Evolutionary conservation across 2,797 vertebrate species (phyloP).

Genomic region (Rhinella marina): DNA sequence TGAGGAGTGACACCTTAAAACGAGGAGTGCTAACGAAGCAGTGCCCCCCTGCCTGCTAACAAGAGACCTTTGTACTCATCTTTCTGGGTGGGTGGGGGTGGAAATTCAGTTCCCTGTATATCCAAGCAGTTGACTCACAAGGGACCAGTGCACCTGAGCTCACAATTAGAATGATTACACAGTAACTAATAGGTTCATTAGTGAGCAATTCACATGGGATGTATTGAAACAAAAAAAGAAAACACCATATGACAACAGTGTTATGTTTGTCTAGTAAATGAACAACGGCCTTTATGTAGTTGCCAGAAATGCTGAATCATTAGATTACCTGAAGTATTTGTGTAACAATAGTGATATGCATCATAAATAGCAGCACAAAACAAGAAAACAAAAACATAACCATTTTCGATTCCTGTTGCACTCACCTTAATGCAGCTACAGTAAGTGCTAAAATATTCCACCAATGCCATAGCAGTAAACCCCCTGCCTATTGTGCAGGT

Average conservation of each 20-base stretch:
- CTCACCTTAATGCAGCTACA: too few species aligned
- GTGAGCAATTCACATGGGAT: constrained; percentile 24
- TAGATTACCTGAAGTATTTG: not conserved
- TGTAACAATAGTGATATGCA: constrained; percentile 11
- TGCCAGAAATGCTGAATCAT: not conserved
- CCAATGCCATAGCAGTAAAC: too few species aligned
- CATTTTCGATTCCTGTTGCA: too few species aligned
- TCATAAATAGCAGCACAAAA: not conserved
- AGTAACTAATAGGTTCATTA: constrained; percentile 47
- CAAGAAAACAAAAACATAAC: too few species aligned
- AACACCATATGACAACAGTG: constrained; percentile 30
- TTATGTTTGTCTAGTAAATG: constrained; percentile 25
- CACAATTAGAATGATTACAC: constrained; percentile 50
- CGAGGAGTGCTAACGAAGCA: constrained; percentile 58
- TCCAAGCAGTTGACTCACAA: constrained; percentile 29
- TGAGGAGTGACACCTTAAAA: constrained; percentile 49
- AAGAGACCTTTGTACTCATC: constrained; percentile 42
- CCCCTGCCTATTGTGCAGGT: too few species aligned
- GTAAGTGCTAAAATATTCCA: too few species aligned
- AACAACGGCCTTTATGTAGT: constrained; percentile 34
- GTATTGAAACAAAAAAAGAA: constrained; percentile 1
- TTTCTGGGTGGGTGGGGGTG: constrained; percentile 4
- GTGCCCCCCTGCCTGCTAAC: constrained; percentile 57
- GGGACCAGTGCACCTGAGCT: constrained; percentile 48
- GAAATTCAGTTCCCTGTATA: constrained; percentile 58